phyloP scores from a whole-genome alignment of 2,797 vertebrate species.

The Thaleichthys pacificus region DNA sequence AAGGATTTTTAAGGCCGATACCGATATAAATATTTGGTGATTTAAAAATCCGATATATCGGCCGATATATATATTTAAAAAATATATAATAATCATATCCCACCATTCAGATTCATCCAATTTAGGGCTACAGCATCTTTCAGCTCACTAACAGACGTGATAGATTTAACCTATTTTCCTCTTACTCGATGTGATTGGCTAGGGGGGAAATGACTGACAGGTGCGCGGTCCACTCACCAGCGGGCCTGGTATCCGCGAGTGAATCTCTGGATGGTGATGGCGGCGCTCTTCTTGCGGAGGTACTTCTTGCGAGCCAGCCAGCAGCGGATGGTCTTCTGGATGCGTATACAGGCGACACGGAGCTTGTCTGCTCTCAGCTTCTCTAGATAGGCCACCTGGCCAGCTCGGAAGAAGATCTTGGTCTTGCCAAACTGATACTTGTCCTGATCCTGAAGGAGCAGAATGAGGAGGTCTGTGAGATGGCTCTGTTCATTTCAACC shows the following conservation, averaged over 20 bases:
- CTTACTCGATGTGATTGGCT: neutral
- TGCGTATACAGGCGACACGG: slow-evolving; percentile 92
- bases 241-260: slow-evolving; percentile 94
- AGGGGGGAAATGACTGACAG: neutral
- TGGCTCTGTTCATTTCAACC: too few relatives aligned
- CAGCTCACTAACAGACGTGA: neutral
- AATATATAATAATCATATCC: too few relatives aligned
- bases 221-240: slow-evolving; percentile 76
- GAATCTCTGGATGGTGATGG: slow-evolving; percentile 90
- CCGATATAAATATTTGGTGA: too few relatives aligned
- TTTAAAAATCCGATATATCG: too few relatives aligned
- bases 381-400: slow-evolving; percentile 97
- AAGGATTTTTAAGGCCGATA: too few relatives aligned
- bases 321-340: slow-evolving; percentile 97
- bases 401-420: slow-evolving; percentile 99
- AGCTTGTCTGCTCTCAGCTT: slow-evolving; percentile 96
- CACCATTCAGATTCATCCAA: too few relatives aligned
- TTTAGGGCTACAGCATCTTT: too few relatives aligned
- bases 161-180: neutral
- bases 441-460: slow-evolving; percentile 85
- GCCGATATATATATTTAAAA: too few relatives aligned
- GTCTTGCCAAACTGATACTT: slow-evolving; percentile 99
- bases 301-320: slow-evolving; percentile 96
- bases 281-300: slow-evolving; percentile 85
- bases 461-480: neutral